Evolutionary conservation across 2,888 invertebrate species (phyloP).

Genomic region (Anagyrus pseudococci): DNA sequence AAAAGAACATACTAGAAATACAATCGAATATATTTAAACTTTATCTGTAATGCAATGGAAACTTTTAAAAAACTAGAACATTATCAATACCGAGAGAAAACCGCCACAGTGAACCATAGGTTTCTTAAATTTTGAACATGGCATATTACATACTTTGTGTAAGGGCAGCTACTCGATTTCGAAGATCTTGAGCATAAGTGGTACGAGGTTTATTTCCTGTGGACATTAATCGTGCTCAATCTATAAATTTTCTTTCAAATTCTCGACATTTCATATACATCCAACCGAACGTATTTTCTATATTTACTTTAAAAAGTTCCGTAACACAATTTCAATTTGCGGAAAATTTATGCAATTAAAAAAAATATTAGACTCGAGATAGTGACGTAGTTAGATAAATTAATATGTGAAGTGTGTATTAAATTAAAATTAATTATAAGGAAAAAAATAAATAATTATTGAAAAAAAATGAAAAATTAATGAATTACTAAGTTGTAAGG

Average conservation of each 20-base stretch:
- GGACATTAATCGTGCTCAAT: slow-evolving; percentile 48
- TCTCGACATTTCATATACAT: no score
- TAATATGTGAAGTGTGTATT: neutral
- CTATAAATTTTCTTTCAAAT: no score
- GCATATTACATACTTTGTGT: slow-evolving; percentile 63
- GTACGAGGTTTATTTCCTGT: slow-evolving; percentile 59
- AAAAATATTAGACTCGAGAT: no score
- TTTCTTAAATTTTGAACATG: slow-evolving; percentile 14
- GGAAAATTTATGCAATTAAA: slow-evolving; percentile 5
- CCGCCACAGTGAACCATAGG: neutral
- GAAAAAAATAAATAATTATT: slow-evolving; percentile 11
- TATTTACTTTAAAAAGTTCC: no score
- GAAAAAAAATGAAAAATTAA: slow-evolving; percentile 9
- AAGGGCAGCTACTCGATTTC: slow-evolving; percentile 62
- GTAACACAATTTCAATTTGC: no score
- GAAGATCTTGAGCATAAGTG: slow-evolving; percentile 64
- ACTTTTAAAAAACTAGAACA: neutral
- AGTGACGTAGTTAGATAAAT: no score
- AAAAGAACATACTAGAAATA: neutral
- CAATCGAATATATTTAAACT: no score
- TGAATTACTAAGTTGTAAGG: slow-evolving; percentile 12
- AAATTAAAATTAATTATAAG: slow-evolving; percentile 3
- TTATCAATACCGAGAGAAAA: neutral
- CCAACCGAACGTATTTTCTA: no score
- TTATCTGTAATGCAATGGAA: neutral